Conservation (phyloP, 2,113 vertebrate genomes). For the Phylloscopus trochilus region DNA sequence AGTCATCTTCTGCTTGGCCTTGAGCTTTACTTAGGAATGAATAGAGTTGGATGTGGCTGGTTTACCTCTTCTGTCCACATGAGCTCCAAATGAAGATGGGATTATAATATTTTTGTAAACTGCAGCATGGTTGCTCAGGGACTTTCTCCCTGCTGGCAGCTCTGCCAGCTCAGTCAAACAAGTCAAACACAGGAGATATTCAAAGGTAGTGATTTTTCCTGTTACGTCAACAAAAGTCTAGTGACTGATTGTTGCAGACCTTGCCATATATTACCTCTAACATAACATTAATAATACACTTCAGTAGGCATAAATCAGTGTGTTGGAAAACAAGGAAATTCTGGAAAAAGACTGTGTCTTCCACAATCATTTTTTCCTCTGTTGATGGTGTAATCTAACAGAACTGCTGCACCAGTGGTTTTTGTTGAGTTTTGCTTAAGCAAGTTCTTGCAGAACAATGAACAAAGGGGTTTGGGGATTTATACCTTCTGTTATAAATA, state of each 20-base stretch:
- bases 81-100: neutral
- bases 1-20: neutral
- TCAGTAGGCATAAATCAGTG: neutral
- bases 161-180: neutral
- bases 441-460: slow-evolving; percentile 33
- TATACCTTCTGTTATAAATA: slow-evolving; percentile 22
- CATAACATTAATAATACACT: neutral
- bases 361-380: neutral
- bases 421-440: neutral
- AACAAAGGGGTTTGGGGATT: slow-evolving; percentile 28
- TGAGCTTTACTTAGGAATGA: neutral
- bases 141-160: neutral
- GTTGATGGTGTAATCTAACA: neutral
- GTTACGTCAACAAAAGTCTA: neutral
- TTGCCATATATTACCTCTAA: neutral
- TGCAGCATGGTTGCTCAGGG: neutral
- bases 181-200: neutral
- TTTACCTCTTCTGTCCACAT: neutral
- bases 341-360: neutral
- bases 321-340: neutral
- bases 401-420: slow-evolving; percentile 10
- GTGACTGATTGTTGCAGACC: neutral
- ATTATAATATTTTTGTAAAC: neutral
- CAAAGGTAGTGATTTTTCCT: neutral
- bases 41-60: neutral